Evolutionary conservation across 2,888 invertebrate genomes (phyloP).

Genomic region (Chalcis sispes): DNA sequence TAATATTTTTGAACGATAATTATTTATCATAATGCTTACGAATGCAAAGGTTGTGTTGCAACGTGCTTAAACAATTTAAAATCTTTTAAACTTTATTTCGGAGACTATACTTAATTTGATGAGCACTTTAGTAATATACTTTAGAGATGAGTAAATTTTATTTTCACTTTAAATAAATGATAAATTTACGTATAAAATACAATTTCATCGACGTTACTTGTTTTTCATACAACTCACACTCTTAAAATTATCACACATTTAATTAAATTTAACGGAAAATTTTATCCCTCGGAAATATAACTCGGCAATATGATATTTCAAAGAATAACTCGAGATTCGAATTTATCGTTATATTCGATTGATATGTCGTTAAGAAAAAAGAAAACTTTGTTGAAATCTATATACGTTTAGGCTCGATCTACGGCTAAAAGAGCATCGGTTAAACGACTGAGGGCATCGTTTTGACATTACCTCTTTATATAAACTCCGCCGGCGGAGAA

Average conservation of each 20-base stretch:
- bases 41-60: too few relatives aligned
- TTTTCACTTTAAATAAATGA: conserved; percentile 1
- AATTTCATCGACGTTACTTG: neutral
- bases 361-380: neutral
- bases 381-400: too few relatives aligned
- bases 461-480: conserved; percentile 59
- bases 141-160: too few relatives aligned
- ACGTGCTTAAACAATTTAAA: too few relatives aligned
- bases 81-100: too few relatives aligned
- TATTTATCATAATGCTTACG: too few relatives aligned
- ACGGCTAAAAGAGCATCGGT: conserved; percentile 7
- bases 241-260: neutral
- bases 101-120: too few relatives aligned
- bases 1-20: too few relatives aligned
- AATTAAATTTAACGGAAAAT: too few relatives aligned
- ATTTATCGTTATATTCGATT: neutral
- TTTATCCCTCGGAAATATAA: too few relatives aligned
- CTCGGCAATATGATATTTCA: neutral
- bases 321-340: neutral
- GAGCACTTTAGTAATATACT: too few relatives aligned
- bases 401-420: too few relatives aligned
- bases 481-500: conserved; percentile 56
- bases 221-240: neutral
- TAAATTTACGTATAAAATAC: conserved; percentile 1
- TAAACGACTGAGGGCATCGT: conserved; percentile 22